Evolutionary conservation across 2,888 invertebrate species (phyloP), one percentile per base, ranked within the genome.

Genomic region (Drosophila macrospina): DNA sequence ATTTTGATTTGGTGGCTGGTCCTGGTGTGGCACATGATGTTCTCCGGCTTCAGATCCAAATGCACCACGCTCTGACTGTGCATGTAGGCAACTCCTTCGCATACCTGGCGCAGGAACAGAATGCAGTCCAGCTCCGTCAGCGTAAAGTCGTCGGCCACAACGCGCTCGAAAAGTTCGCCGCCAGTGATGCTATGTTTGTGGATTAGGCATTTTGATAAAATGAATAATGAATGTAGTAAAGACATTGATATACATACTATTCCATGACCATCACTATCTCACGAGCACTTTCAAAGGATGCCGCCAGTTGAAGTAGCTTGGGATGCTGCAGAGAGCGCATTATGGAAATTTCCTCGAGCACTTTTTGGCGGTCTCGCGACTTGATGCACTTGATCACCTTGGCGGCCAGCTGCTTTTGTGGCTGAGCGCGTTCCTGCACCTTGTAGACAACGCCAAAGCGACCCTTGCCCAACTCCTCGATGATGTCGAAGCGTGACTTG

Each of bases 11-110:
- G 95, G 93, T 97, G 94, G 8, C 97, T 97, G 39, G 96, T 96
- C 65, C 96, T 94, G 4, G 96, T 96, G 55, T 96, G 94, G 91
- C 98, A 98, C 94, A 99, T 95, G 56, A 99, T 98, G 91, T 99
- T 99, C 92, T 98, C 98, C 0, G 98, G 98, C 94, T 98, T 98
- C 67, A 98, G 92, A 91, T 98, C 98, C 75, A 98, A 93, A 92
- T 98, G 98, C 41, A 97, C 96, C 65, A 98, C 95, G 73, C 94
- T 95, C 86, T 95, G 95, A 20, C 93, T 93, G 91, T 98, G 98
- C 95, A 99, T 97, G 90, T 97, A 98, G 52, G 95, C 94, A 4
- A 98, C 96, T 1, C 97, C 98, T 88, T 97, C 97, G 91, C 97
- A 97, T 50, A 98, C 97, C 92, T 98, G 98, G 41, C 96, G 93